Evolutionary conservation across 2,797 vertebrate species (phyloP).

Genomic region (Somateria mollissima): DNA sequence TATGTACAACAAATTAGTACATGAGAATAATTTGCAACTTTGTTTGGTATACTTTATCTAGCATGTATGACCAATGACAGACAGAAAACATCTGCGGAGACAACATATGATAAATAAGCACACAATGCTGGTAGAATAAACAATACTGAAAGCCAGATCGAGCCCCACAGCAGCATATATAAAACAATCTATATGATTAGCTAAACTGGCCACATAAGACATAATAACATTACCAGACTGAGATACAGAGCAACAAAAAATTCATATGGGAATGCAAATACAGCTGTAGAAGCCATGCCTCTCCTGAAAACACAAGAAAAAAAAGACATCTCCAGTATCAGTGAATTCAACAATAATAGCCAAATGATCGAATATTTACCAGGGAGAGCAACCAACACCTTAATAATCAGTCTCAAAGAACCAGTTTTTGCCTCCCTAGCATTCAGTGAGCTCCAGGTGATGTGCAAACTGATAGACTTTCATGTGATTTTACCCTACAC

Average conservation of each 20-base stretch:
- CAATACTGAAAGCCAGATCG: not conserved
- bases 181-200: not conserved
- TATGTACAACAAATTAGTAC: not conserved
- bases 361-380: not conserved
- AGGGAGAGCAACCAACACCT: not conserved
- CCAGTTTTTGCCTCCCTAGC: not conserved
- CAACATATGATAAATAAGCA: not conserved
- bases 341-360: not conserved
- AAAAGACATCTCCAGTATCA: not conserved
- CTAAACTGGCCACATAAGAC: not conserved
- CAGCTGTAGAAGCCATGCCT: not conserved
- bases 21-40: not conserved
- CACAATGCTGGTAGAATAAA: not conserved
- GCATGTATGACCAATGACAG: not conserved
- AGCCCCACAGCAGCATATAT: not conserved
- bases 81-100: not conserved
- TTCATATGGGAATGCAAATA: not conserved
- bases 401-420: not conserved
- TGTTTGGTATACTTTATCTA: not conserved
- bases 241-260: not conserved
- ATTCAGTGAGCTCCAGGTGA: not conserved
- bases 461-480: not conserved
- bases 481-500: not conserved
- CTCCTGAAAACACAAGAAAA: not conserved
- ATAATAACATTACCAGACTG: not conserved